A percentile compares a stretch with the other conserved stretches of the same genome.
Conservation (phyloP, 1,140 invertebrate genomes). For the Apis mellifera region Amel_HAv3.1 CM009939.2:9589501-9590000, state of each 20-base stretch:
- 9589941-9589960: conserved; percentile 53
- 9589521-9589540: conserved; percentile 13
- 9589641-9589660: not conserved
- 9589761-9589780: not conserved
- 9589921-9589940: conserved; percentile 49
- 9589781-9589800: not conserved
- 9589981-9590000: conserved; percentile 69
- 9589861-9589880: conserved; percentile 15
- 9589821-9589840: conserved; percentile 21
- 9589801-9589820: not conserved
- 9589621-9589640: not conserved
- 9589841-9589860: conserved; percentile 9
- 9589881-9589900: conserved; percentile 38
- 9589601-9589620: conserved; percentile 25
- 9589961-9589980: conserved; percentile 42
- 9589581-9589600: conserved; percentile 26
- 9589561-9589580: conserved; percentile 47
- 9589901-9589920: conserved; percentile 46
- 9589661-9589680: not conserved
- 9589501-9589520: conserved; percentile 33
- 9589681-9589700: too few species aligned
- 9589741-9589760: too few species aligned
- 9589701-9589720: too few species aligned
- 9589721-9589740: not conserved
- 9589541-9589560: not conserved